Evolutionary conservation across 2,113 vertebrate species (phyloP).

Genomic region (Pteruthius melanotis): DNA sequence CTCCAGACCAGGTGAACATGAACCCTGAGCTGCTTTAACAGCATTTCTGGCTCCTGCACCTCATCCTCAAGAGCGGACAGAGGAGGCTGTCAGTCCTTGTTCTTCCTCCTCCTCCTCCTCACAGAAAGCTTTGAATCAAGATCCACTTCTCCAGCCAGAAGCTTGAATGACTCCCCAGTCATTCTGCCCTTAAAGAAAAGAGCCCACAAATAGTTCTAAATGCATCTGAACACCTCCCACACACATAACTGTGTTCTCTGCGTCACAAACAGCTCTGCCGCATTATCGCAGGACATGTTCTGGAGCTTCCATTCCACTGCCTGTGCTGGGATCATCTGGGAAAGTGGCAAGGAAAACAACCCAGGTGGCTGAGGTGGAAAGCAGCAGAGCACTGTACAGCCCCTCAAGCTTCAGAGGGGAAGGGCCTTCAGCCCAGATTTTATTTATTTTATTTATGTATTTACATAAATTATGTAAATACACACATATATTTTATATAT

Average conservation of each 20-base stretch:
- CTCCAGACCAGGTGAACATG: background rate
- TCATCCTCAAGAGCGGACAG: background rate
- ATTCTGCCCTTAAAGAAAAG: constrained; percentile 21
- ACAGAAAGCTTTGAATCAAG: background rate
- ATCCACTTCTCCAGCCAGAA: background rate
- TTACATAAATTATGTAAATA: too few relatives aligned
- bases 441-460: background rate
- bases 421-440: background rate
- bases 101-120: background rate
- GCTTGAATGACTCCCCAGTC: constrained; percentile 3
- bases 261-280: background rate
- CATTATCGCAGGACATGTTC: background rate
- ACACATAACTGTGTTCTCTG: background rate
- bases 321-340: background rate
- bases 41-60: background rate
- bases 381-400: background rate
- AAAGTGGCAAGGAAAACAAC: background rate
- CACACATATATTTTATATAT: too few relatives aligned
- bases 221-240: constrained; percentile 36
- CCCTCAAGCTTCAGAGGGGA: background rate
- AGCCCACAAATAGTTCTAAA: constrained; percentile 16
- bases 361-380: accelerated
- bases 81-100: background rate
- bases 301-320: background rate
- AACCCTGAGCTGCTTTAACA: background rate